A percentile compares a stretch with the other conserved stretches of the same genome.
phyloP scores from a whole-genome alignment of 2,113 vertebrate species.

The Sus scrofa region DNA sequence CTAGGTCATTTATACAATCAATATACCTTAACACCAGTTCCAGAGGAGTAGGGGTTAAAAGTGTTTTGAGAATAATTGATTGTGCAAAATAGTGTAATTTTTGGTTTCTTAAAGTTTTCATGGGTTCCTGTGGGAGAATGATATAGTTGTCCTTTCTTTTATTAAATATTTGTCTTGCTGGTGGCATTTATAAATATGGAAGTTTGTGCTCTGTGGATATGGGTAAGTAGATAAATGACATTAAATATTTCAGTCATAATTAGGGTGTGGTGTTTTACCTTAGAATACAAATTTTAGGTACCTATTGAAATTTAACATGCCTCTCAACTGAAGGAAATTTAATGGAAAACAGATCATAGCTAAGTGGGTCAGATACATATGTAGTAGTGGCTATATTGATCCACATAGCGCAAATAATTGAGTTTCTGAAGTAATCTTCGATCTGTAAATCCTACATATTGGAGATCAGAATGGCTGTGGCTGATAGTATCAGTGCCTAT shows the following conservation, averaged over 20 bases:
- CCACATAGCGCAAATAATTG: neutral
- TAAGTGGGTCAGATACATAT: constrained; percentile 18
- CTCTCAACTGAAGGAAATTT: neutral
- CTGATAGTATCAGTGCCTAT: neutral
- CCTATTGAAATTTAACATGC: constrained; percentile 25
- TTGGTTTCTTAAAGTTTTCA: constrained; percentile 38
- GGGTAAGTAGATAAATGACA: constrained; percentile 44
- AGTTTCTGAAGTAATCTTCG: constrained; percentile 3
- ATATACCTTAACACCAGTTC: neutral
- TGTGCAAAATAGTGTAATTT: neutral
- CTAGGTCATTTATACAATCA: neutral
- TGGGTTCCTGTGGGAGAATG: neutral
- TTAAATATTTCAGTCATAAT: constrained; percentile 45
- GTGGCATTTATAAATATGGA: neutral
- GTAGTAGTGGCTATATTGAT: neutral
- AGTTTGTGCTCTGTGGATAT: neutral
- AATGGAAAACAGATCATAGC: neutral
- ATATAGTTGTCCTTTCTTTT: neutral
- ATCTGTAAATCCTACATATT: neutral
- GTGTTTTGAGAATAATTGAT: constrained; percentile 24
- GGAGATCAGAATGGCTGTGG: neutral
- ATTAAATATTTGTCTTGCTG: constrained; percentile 17
- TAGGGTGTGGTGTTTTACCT: neutral
- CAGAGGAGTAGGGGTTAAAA: constrained; percentile 35
- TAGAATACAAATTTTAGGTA: constrained; percentile 20